phyloP scores from a whole-genome alignment of 2,888 invertebrate species.

The Diarsia mendica region DNA sequence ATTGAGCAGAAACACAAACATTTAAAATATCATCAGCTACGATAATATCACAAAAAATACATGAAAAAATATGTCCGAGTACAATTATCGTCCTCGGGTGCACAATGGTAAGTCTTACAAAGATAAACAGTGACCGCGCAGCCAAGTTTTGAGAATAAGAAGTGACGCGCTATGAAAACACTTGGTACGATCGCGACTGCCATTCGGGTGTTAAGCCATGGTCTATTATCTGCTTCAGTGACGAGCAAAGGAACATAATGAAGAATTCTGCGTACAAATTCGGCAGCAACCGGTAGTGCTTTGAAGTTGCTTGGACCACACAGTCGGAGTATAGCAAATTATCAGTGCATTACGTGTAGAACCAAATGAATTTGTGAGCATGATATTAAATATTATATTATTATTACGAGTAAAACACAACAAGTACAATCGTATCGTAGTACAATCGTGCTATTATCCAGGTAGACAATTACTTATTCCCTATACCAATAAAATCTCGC shows the following conservation, averaged over 20 bases:
- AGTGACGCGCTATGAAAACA: slow-evolving; percentile 76
- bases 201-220: slow-evolving; percentile 46
- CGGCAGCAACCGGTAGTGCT: slow-evolving; percentile 54
- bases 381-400: not conserved
- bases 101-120: slow-evolving; percentile 83
- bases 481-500: slow-evolving; percentile 43
- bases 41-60: slow-evolving; percentile 73
- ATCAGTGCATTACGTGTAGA: not conserved
- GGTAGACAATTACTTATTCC: slow-evolving; percentile 31
- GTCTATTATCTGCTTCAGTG: slow-evolving; percentile 47
- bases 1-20: slow-evolving; percentile 89
- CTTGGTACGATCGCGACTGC: slow-evolving; percentile 61
- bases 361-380: not conserved
- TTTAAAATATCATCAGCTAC: slow-evolving; percentile 87
- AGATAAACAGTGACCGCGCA: slow-evolving; percentile 81
- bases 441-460: slow-evolving; percentile 1
- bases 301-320: slow-evolving; percentile 69
- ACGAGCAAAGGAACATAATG: slow-evolving; percentile 57
- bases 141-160: slow-evolving; percentile 72
- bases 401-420: not conserved
- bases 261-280: slow-evolving; percentile 64
- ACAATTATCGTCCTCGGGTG: slow-evolving; percentile 82
- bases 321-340: slow-evolving; percentile 50
- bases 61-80: slow-evolving; percentile 75
- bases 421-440: too few relatives aligned